These are phyloP conservation scores for Centropus unirufus DNA, from an alignment of 2,113 vertebrate genomes.

Conservation along the genomic window DNA sequence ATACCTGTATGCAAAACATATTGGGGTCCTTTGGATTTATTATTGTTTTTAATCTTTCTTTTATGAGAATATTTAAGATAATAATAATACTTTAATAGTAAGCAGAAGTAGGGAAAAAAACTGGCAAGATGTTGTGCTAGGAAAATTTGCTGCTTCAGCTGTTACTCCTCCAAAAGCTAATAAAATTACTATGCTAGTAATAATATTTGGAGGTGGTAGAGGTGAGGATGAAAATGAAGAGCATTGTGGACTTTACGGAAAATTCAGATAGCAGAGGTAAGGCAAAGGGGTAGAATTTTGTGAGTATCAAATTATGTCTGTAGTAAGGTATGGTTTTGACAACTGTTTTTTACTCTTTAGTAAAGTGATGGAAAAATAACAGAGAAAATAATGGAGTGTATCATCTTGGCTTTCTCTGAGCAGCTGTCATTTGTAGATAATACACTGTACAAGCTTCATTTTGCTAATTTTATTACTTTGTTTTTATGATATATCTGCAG, in stretches of 20 bases:
- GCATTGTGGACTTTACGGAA: not conserved
- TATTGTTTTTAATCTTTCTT: not conserved
- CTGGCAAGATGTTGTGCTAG: not conserved
- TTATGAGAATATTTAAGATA: not conserved
- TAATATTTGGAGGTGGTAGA: not conserved
- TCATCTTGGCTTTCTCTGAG: not conserved
- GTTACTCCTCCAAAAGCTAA: not conserved
- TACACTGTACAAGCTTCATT: not conserved
- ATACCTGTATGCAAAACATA: not conserved
- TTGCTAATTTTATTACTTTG: not conserved
- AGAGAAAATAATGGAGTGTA: not conserved
- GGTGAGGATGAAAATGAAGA: not conserved
- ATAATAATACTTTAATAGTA: not conserved
- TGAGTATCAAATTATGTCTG: not conserved
- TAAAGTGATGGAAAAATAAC: not conserved
- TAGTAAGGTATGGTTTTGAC: not conserved
- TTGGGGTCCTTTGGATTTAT: not conserved
- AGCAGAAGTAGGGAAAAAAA: not conserved
- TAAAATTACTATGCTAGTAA: not conserved
- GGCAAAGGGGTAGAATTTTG: not conserved
- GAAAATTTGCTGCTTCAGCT: not conserved
- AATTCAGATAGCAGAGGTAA: not conserved
- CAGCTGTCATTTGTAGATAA: constrained; percentile 25
- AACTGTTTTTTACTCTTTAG: not conserved
- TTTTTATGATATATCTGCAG: not conserved